These are phyloP conservation scores for Rosalia funebris DNA, from an alignment of 2,888 invertebrate species.

Conservation along the genomic window DNA sequence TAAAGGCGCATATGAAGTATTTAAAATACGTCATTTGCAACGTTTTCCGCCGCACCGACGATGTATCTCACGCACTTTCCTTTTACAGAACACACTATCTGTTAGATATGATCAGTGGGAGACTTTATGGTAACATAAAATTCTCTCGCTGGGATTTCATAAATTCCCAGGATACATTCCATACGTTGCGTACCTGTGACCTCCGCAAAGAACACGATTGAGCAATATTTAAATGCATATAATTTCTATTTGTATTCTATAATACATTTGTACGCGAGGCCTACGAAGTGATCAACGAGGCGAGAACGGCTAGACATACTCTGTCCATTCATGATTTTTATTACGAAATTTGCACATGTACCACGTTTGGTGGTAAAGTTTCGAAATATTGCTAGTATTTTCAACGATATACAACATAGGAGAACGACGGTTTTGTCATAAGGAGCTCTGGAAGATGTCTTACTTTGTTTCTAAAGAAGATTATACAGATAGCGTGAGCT, in stretches of 20 bases:
- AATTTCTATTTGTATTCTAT: background rate
- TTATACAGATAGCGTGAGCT: no score
- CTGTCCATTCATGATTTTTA: no score
- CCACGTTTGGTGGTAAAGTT: no score
- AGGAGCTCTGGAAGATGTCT: no score
- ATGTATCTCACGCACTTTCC: slow-evolving; percentile 5
- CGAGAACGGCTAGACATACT: no score
- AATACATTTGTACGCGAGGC: no score
- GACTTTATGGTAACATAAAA: slow-evolving; percentile 7
- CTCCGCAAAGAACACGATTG: background rate
- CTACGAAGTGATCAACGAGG: no score
- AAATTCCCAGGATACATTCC: slow-evolving; percentile 8
- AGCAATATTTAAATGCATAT: slow-evolving; percentile 5
- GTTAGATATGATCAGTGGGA: slow-evolving; percentile 11
- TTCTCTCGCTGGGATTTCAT: slow-evolving; percentile 2
- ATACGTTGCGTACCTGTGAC: background rate
- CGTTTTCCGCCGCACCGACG: background rate
- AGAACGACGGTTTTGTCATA: no score
- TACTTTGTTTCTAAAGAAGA: no score
- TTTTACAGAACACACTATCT: background rate
- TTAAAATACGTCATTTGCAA: background rate
- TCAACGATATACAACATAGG: no score
- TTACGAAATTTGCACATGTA: no score
- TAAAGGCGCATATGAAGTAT: background rate
- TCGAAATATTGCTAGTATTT: no score